Conservation (phyloP, 2,888 invertebrate species). For the Tenthredo mesomela region DNA sequence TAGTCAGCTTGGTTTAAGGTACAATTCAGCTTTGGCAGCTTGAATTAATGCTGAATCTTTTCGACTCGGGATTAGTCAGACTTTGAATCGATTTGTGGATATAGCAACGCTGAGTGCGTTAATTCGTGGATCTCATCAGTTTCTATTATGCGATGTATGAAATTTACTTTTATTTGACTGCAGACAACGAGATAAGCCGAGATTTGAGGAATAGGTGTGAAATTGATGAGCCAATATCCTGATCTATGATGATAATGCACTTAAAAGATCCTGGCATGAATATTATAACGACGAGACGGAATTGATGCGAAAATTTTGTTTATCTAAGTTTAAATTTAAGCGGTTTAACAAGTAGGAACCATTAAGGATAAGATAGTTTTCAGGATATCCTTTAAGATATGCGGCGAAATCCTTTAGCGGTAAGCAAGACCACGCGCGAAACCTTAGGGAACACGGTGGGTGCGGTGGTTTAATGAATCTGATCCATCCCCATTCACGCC, state of each 20-base stretch:
- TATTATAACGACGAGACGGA: not conserved
- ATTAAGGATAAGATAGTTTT: slow-evolving; percentile 34
- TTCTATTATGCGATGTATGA: not conserved
- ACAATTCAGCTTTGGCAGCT: too few relatives aligned
- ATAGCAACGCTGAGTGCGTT: not conserved
- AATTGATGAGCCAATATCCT: not conserved
- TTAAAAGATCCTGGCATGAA: not conserved
- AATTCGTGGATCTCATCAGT: not conserved
- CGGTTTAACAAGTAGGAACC: slow-evolving; percentile 10
- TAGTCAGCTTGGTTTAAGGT: too few relatives aligned
- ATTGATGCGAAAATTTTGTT: not conserved
- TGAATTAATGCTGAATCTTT: too few relatives aligned
- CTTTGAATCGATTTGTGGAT: not conserved
- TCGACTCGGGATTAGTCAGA: too few relatives aligned
- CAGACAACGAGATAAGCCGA: not conserved
- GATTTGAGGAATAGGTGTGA: not conserved
- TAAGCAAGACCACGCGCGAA: slow-evolving; percentile 53
- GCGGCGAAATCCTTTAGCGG: slow-evolving; percentile 38
- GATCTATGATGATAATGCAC: not conserved
- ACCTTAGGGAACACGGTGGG: slow-evolving; percentile 16
- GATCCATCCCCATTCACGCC: slow-evolving; percentile 47
- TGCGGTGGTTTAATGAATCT: slow-evolving; percentile 44
- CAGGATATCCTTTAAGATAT: slow-evolving; percentile 17
- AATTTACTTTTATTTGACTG: not conserved
- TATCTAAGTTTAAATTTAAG: not conserved